Evolutionary conservation across 2,888 invertebrate genomes (phyloP), one percentile per base, ranked within the genome.

Genomic region (Campopleginae sp.): DNA sequence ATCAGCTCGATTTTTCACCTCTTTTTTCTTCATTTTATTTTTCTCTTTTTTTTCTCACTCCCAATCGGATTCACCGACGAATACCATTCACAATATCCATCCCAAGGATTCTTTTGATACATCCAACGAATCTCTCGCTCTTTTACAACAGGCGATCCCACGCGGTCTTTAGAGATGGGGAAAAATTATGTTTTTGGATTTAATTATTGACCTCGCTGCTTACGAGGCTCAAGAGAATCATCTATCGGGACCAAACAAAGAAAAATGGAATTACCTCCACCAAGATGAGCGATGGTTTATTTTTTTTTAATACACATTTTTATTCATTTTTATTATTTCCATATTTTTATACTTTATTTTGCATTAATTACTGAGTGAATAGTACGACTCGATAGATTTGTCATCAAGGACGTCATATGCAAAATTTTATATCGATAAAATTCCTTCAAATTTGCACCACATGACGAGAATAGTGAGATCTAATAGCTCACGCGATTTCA

Each of bases 1-100:
- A 80, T 75, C 75, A 54, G 65, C 61, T 80, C 66, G 58, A 76
- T 80, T 84, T 84, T 84, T 76, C 65, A 80, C 80, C 51, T 38
- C 38, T 58, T 61, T 83, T 83, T 78, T 77, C 72, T 42, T 42
- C n/a, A 58, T 65, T 65, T 31, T 17, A 8, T n/a, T 70, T 46
- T 70, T 46, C 3, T 51, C 8, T 46, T 54, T 58, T 33, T 44
- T 33, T 38, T 19, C 72, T 27, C 68, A 51, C 27, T 46, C 66
- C 38, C 46, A 70, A 79, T 83, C 79, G 74, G 63, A 83, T 83
- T 75, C 68, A 61, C 42, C 68, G 17, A 44, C 44, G 46, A 46
- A 75, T 75, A 17, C 80, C 38, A 42, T 65, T 80, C 33, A 76
- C 79, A 63, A 80, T 76, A 84, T 76, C 51, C 75, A 68, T 58